Evolutionary conservation across 2,797 vertebrate genomes (phyloP).

Genomic region (Bovichtus diacanthus): DNA sequence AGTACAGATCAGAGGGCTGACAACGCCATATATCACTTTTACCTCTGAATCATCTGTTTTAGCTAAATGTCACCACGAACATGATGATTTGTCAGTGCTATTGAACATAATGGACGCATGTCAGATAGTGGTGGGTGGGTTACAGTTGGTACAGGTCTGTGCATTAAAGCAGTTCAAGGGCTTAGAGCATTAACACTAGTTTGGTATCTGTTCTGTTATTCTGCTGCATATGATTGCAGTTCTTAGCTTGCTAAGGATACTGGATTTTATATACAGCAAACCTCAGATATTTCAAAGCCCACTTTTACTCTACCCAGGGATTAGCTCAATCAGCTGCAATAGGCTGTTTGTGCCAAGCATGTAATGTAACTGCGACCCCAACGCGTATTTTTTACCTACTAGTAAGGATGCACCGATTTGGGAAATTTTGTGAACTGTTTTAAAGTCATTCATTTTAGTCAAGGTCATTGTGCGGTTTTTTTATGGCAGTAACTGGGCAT

Average conservation of each 20-base stretch:
- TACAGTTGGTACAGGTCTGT: not conserved
- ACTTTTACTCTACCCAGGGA: too few species aligned
- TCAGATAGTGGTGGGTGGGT: not conserved
- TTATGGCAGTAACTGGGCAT: not conserved
- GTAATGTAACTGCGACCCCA: too few species aligned
- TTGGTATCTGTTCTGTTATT: not conserved
- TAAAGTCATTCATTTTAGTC: too few species aligned
- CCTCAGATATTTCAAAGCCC: not conserved
- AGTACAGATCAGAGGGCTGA: conserved; percentile 1
- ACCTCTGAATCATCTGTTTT: conserved; percentile 11
- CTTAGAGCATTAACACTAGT: not conserved
- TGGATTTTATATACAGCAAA: not conserved
- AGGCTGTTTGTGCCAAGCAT: too few species aligned
- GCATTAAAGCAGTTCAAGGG: not conserved
- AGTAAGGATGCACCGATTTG: too few species aligned
- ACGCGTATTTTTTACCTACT: too few species aligned
- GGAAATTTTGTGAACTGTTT: too few species aligned
- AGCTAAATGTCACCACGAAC: conserved; percentile 5
- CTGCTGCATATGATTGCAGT: not conserved
- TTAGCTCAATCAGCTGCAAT: too few species aligned
- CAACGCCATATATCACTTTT: conserved; percentile 27
- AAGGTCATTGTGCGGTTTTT: not conserved
- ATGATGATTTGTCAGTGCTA: not conserved
- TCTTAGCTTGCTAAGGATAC: not conserved
- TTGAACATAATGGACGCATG: not conserved